These are phyloP conservation scores for Pocillopora meandrina DNA, from an alignment of 92 coral and sea anemone species.

Conservation along the genomic window DNA sequence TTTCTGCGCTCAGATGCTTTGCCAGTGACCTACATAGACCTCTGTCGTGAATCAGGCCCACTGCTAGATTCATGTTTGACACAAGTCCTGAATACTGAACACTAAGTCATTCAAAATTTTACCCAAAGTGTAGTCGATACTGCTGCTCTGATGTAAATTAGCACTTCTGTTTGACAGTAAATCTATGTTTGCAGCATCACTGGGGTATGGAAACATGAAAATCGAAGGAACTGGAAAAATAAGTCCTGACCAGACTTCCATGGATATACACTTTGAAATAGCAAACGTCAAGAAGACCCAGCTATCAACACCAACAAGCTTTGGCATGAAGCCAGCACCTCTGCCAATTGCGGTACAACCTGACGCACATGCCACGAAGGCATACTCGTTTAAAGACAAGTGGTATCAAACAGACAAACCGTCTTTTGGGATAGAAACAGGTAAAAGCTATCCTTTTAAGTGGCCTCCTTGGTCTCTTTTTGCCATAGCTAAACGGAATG, in stretches of 20 bases:
- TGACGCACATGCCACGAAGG: too few species aligned
- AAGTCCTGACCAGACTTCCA: background rate
- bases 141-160: too few species aligned
- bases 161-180: too few species aligned
- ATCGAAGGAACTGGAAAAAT: conserved; percentile 19
- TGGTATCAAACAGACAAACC: background rate
- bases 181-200: background rate
- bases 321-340: background rate
- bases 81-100: too few species aligned
- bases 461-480: too few species aligned
- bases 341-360: background rate
- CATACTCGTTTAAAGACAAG: background rate
- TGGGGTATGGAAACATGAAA: background rate
- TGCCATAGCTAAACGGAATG: too few species aligned
- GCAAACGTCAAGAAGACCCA: background rate
- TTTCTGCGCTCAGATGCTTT: too few species aligned
- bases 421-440: conserved; percentile 27
- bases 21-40: too few species aligned
- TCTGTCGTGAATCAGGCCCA: too few species aligned
- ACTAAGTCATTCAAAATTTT: too few species aligned
- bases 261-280: conserved; percentile 25
- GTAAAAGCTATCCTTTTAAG: background rate
- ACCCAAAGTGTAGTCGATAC: too few species aligned
- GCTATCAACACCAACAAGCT: background rate
- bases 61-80: too few species aligned